These are phyloP conservation scores for Actenoides lindsayi DNA, from an alignment of 2,113 vertebrate species.

Conservation along the genomic window DNA sequence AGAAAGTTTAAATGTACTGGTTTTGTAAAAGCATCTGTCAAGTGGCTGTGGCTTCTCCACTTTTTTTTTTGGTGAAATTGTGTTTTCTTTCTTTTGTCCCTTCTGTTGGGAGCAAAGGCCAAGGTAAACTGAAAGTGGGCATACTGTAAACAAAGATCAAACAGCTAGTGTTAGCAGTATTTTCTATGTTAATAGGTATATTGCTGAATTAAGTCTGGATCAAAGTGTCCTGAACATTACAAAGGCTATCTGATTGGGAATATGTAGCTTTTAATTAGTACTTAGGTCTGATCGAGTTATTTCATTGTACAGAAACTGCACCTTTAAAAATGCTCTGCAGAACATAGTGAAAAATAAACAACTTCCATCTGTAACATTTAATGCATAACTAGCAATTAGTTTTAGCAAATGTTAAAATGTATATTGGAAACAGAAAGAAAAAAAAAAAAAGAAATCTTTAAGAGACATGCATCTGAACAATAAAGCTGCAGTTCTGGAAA, in stretches of 20 bases:
- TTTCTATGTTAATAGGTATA: not conserved
- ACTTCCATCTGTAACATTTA: not conserved
- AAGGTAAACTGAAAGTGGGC: not conserved
- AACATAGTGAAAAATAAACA: not conserved
- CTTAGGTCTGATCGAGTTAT: not conserved
- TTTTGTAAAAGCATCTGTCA: not conserved
- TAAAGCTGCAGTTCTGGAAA: not conserved
- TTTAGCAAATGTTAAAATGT: not conserved
- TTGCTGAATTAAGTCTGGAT: not conserved
- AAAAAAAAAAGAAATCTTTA: not conserved
- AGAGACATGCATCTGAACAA: accelerated
- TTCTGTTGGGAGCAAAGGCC: not conserved
- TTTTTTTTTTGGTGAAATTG: not conserved
- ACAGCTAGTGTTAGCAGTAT: not conserved
- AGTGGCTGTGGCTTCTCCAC: not conserved
- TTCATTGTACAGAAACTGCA: not conserved
- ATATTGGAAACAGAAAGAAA: not conserved
- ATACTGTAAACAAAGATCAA: not conserved
- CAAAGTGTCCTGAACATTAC: not conserved
- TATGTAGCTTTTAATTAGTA: not conserved
- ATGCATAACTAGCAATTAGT: not conserved
- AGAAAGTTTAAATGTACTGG: not conserved
- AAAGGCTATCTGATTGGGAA: not conserved
- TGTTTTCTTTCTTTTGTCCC: not conserved
- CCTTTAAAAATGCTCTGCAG: not conserved